Evolutionary conservation across 2,113 vertebrate species (phyloP).

Genomic region (Monopterus albus): DNA sequence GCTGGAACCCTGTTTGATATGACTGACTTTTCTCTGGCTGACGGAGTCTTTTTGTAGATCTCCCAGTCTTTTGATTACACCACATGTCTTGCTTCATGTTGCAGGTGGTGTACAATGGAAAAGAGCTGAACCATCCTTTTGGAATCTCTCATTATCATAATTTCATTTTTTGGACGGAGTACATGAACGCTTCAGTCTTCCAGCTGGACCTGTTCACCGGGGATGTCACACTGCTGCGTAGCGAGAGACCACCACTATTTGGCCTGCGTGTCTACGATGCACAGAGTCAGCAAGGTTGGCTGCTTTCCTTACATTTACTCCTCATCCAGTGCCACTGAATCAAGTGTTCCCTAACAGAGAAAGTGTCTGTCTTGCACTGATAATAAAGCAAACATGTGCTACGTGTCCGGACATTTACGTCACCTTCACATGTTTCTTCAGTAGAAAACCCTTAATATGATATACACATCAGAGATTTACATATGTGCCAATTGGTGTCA

Average conservation of each 20-base stretch:
- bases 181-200: slow-evolving; percentile 98
- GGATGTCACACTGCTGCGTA: slow-evolving; percentile 90
- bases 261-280: slow-evolving; percentile 95
- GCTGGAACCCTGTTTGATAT: slow-evolving; percentile 40
- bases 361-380: slow-evolving; percentile 25
- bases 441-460: slow-evolving; percentile 41
- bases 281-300: slow-evolving; percentile 93
- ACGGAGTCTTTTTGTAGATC: neutral
- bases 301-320: slow-evolving; percentile 28
- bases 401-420: slow-evolving; percentile 19
- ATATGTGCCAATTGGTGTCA: slow-evolving; percentile 1
- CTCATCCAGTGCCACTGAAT: slow-evolving; percentile 24
- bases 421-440: slow-evolving; percentile 14
- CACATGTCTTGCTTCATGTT: slow-evolving; percentile 39
- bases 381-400: slow-evolving; percentile 23
- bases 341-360: slow-evolving; percentile 29
- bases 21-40: slow-evolving; percentile 32
- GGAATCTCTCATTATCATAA: slow-evolving; percentile 93
- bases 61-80: slow-evolving; percentile 45
- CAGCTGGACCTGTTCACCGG: slow-evolving; percentile 90
- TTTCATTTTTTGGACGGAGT: slow-evolving; percentile 98
- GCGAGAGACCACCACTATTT: slow-evolving; percentile 94
- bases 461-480: slow-evolving; percentile 17
- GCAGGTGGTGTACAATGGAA: slow-evolving; percentile 95
- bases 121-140: slow-evolving; percentile 97